Evolutionary conservation across 1,140 invertebrate genomes (phyloP).

Genomic region (Drosophila micromelanica): DNA sequence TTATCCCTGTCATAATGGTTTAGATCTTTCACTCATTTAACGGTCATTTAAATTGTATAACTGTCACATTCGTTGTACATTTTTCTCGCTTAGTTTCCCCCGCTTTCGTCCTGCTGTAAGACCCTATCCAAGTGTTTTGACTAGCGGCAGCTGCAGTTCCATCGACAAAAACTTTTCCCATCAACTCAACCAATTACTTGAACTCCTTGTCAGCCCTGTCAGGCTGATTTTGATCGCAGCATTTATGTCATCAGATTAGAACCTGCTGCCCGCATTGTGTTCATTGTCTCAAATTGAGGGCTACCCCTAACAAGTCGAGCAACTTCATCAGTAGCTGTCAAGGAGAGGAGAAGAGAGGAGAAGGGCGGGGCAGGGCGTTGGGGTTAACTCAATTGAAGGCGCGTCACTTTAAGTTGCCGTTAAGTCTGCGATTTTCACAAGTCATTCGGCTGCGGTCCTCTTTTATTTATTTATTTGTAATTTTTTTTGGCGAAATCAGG

Average conservation of each 20-base stretch:
- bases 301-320: constrained; percentile 16
- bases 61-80: constrained; percentile 13
- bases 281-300: constrained; percentile 28
- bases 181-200: constrained; percentile 44
- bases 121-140: constrained; percentile 12
- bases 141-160: constrained; percentile 18
- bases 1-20: neutral
- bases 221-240: constrained; percentile 58
- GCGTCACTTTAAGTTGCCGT: constrained; percentile 69
- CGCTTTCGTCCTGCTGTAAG: constrained; percentile 10
- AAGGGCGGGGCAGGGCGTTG: neutral
- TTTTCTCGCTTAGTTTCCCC: neutral
- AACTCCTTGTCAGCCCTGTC: constrained; percentile 39
- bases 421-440: constrained; percentile 71
- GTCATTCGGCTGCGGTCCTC: constrained; percentile 49
- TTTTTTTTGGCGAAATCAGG: constrained; percentile 51
- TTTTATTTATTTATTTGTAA: neutral
- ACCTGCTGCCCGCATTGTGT: constrained; percentile 14
- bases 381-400: constrained; percentile 49
- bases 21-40: neutral
- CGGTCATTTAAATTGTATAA: constrained; percentile 32
- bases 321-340: neutral
- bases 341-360: neutral
- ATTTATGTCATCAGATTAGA: constrained; percentile 75
- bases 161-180: constrained; percentile 62